Conservation (phyloP, 2,888 invertebrate species). For the Chelonus formosanus region DNA sequence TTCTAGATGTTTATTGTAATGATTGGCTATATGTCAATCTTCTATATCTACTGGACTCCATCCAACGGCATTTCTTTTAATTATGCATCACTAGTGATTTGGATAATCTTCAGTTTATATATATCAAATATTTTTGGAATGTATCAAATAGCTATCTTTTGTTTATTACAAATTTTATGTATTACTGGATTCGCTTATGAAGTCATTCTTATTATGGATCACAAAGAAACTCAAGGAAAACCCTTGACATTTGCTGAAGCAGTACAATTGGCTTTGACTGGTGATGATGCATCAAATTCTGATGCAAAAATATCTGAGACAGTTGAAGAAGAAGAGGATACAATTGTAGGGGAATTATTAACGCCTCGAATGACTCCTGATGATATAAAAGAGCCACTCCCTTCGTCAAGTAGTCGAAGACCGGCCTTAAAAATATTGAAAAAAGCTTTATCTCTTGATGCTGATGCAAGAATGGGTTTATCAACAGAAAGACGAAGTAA, state of each 20-base stretch:
- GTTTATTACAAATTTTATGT: conserved; percentile 73
- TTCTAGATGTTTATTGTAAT: conserved; percentile 75
- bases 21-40: conserved; percentile 75
- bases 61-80: conserved; percentile 74
- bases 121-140: conserved; percentile 79
- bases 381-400: conserved; percentile 22
- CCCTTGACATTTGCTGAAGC: conserved; percentile 56
- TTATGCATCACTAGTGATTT: conserved; percentile 75
- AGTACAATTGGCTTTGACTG: conserved; percentile 51
- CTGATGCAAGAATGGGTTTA: conserved; percentile 37
- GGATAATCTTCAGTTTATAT: conserved; percentile 81
- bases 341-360: conserved; percentile 29
- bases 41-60: conserved; percentile 81
- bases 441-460: conserved; percentile 56
- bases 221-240: conserved; percentile 66
- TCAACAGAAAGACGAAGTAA: conserved; percentile 25
- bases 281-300: conserved; percentile 40
- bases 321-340: conserved; percentile 32
- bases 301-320: not conserved
- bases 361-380: conserved; percentile 11
- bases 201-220: conserved; percentile 66
- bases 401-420: conserved; percentile 23
- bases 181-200: conserved; percentile 74
- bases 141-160: conserved; percentile 79
- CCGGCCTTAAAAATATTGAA: conserved; percentile 25